A percentile compares a stretch with the other conserved stretches of the same genome.
phyloP scores from a whole-genome alignment of 2,888 invertebrate genomes.

The Frankliniella intonsa region DNA sequence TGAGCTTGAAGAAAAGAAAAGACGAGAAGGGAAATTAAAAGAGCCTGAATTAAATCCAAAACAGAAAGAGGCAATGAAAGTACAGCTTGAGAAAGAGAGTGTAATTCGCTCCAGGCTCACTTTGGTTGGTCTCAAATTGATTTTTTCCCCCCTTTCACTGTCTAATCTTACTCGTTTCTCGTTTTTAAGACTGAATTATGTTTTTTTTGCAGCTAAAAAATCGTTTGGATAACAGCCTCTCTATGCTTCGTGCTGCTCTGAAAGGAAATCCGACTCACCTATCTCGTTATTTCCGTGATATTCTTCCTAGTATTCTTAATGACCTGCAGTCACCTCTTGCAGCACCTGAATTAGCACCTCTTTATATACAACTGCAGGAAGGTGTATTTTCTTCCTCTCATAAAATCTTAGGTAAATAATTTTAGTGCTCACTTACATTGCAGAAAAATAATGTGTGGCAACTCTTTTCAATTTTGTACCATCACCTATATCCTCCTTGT shows the following conservation, averaged over 20 bases:
- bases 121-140: slow-evolving; percentile 46
- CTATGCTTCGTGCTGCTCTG: slow-evolving; percentile 51
- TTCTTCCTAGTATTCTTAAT: slow-evolving; percentile 56
- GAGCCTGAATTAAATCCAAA: slow-evolving; percentile 73
- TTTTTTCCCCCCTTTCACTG: neutral
- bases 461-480: neutral
- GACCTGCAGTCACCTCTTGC: slow-evolving; percentile 73
- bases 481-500: neutral
- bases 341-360: slow-evolving; percentile 60
- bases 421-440: neutral
- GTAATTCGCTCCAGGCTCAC: slow-evolving; percentile 66
- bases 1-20: slow-evolving; percentile 85
- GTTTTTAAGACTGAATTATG: slow-evolving; percentile 21
- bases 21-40: slow-evolving; percentile 71
- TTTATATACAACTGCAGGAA: slow-evolving; percentile 58
- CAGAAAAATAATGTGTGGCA: neutral
- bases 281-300: slow-evolving; percentile 53
- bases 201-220: slow-evolving; percentile 44
- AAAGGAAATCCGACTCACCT: slow-evolving; percentile 52
- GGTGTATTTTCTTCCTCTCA: slow-evolving; percentile 52
- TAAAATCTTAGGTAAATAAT: slow-evolving; percentile 34
- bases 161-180: neutral
- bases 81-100: slow-evolving; percentile 80
- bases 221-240: slow-evolving; percentile 48
- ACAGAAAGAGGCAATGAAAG: slow-evolving; percentile 85